Base-by-base conservation (phyloP, 2,797 vertebrate species). In the Muraenolepis orangiensis region DNA sequence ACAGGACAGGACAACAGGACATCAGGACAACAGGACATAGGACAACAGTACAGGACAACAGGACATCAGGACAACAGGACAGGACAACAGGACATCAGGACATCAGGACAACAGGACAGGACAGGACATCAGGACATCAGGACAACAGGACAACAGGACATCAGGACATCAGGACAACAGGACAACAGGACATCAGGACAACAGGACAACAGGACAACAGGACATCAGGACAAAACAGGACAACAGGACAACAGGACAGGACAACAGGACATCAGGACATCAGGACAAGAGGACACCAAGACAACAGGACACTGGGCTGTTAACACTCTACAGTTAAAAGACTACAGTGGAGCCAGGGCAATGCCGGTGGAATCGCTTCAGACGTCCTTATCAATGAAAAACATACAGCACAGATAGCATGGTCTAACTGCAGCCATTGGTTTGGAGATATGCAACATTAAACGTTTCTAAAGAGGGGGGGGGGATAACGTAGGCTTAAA, bases 301-400 rank as follows among this genome's bases (percentile, higher is more conserved):
- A 85, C 80, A 81, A 76, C 71, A 71, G 85, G 80, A 77, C 72
- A 71, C 51, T 74, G 66, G 76, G 80, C 20, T 26, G 73, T 77
- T 40, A 69, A 40, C 7, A 11, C 20, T 57, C 51, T n/a, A 23
- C 20, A 57, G 20, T 57, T 23, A 23, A n/a, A 57, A 57, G 51
- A n/a, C 51, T n/a, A 23, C 20, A 57, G 51, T n/a, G 46, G 6
- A n/a, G 20, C 71, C 73, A 71, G 72, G 72, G 73, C 71, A 69
- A 84, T 84, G 83, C 78, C 81, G 81, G 78, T 69, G 74, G 77
- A 83, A 81, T 87, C 80, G 80, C 79, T 81, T 87, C 85, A 84
- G 85, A 78, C 66, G 30, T 73, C 76, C 81, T 91, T 90, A 90
- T 91, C 88, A 23, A 82, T 78, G 80, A 51, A 83, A 74, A 89